phyloP scores from a whole-genome alignment of 1,140 invertebrate genomes.

The Berghia stephanieae region DNA sequence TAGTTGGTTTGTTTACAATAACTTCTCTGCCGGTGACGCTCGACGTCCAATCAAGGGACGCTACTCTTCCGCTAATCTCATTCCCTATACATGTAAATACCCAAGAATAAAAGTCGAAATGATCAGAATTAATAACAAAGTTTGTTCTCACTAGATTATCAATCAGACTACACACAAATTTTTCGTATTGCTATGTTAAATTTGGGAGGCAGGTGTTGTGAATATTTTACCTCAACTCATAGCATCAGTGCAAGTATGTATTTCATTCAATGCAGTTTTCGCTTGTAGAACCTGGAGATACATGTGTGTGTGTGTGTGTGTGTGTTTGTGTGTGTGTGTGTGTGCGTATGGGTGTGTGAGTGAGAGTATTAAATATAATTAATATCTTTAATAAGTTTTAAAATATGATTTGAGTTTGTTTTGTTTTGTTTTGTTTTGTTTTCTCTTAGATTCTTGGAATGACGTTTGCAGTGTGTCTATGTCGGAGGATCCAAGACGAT shows the following conservation, averaged over 20 bases:
- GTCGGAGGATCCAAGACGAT: conserved; percentile 46
- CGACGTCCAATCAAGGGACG: too few relatives aligned
- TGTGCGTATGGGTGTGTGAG: neutral
- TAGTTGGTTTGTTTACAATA: too few relatives aligned
- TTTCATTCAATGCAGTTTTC: neutral
- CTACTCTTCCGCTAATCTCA: too few relatives aligned
- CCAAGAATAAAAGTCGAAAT: too few relatives aligned
- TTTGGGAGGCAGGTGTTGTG: neutral
- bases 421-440: neutral
- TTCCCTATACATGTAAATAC: too few relatives aligned
- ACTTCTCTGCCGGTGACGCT: too few relatives aligned
- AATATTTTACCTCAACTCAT: neutral
- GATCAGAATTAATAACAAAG: too few relatives aligned
- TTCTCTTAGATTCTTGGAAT: conserved; percentile 45
- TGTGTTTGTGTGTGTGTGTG: neutral
- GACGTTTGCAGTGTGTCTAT: conserved; percentile 50
- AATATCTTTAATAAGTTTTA: neutral
- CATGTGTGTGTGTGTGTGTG: neutral
- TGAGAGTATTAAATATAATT: neutral
- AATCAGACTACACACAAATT: neutral
- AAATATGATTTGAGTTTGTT: too few relatives aligned
- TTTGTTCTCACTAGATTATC: neutral
- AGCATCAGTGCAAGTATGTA: neutral
- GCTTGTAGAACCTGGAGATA: neutral
- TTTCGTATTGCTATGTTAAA: neutral